Evolutionary conservation across 2,113 vertebrate genomes (phyloP).

Genomic region (Syngnathus scovelli): DNA sequence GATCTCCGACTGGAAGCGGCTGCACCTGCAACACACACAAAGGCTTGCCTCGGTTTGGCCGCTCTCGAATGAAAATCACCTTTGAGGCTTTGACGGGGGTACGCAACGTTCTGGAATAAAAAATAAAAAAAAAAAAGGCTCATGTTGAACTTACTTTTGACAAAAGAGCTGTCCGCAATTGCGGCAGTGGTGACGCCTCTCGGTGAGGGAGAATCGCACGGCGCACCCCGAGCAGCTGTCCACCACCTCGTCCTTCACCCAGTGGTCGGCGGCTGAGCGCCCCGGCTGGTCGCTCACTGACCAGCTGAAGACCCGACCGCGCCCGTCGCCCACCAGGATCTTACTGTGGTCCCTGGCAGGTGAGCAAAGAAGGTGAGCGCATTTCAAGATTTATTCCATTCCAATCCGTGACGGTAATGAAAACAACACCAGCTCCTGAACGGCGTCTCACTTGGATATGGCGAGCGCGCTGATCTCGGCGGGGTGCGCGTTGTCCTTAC

Average conservation of each 20-base stretch:
- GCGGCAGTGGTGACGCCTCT: constrained; percentile 93
- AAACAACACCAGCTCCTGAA: not conserved
- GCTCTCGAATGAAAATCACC: not conserved
- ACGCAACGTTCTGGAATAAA: too few relatives aligned
- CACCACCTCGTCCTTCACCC: constrained; percentile 96
- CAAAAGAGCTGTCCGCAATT: constrained; percentile 99
- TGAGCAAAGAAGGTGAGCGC: too few relatives aligned
- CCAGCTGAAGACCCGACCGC: constrained; percentile 97
- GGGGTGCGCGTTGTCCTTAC: constrained; percentile 94
- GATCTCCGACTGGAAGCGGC: constrained; percentile 97
- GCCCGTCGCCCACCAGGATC: constrained; percentile 90
- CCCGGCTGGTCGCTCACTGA: constrained; percentile 95
- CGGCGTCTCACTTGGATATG: constrained; percentile 85
- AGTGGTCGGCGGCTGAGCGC: constrained; percentile 91
- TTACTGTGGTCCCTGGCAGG: constrained; percentile 92
- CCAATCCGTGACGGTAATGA: too few relatives aligned
- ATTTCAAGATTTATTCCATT: too few relatives aligned
- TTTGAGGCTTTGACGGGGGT: not conserved
- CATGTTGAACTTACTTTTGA: constrained; percentile 81
- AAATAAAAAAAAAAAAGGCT: too few relatives aligned
- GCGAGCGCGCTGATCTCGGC: constrained; percentile 89
- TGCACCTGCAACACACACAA: constrained; percentile 76
- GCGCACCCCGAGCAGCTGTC: constrained; percentile 92
- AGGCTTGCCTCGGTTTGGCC: too few relatives aligned
- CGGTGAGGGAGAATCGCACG: constrained; percentile 90